Base-by-base conservation (phyloP, 2,888 invertebrate species). In the Folsomia manolachei region DNA sequence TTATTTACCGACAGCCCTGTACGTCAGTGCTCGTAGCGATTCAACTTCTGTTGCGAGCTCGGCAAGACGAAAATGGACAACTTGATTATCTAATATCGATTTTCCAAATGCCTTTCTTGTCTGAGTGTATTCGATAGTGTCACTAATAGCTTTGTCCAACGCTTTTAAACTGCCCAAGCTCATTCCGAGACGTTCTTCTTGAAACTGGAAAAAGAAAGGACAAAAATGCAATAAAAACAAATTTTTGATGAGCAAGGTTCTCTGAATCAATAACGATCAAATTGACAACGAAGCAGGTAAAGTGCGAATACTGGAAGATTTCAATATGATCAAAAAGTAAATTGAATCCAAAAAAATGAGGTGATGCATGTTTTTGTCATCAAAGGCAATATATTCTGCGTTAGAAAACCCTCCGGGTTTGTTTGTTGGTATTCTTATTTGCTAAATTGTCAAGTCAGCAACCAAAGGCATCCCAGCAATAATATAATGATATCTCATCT, bases 1-100 rank as follows among this genome's bases (percentile, higher is more conserved):
- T 21, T 14, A 83, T 80, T 82, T 79, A 81, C 83, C 84, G 78
- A 83, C 83, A 67, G 86, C 83, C 76, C 84, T 81, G 81, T 87
- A 86, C 18, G 85, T 78, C 53, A 87, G 80, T 0, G 87, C 83
- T 66, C 85, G 76, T 27, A 87, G 81, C 9, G 84, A 80, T 79
- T 87, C 87, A 19, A 87, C 81, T 81, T 88, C 87, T 11, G 86
- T 85, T 69, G 84, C 82, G 61, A 87, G 81, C 78, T 87, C 87
- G 11, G 87, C 87, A 56, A 87, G 82, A n/a, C 83, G 82, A 81
- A 84, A 87, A 75, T 87, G 86, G 24, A 87, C 84, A 25, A 79
- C 80, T 78, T 84, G 84, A 76, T 84, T 83, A 71, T 83, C 80
- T 21, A 87, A 81, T 1, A 87, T 78, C 0, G 86, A 82, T 71